Evolutionary conservation across 2,113 vertebrate genomes (phyloP), one percentile per base, ranked within the genome.

Genomic region (Sciurus niger): DNA sequence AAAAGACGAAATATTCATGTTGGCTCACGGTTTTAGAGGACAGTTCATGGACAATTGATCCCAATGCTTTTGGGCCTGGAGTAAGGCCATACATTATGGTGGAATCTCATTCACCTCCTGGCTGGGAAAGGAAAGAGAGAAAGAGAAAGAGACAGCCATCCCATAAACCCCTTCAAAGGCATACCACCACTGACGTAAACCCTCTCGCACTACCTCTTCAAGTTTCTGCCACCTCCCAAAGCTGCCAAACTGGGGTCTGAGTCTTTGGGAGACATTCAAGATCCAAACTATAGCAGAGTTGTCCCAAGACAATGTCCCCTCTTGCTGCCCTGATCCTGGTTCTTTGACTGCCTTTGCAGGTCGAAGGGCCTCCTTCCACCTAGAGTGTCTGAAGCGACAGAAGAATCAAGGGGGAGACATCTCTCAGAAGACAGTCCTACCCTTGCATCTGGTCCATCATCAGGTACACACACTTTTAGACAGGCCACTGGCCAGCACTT

Each of bases 361-460:
- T 97, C 99, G 99, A 98, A 99, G 99, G 98, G 99, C 99, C 67
- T 99, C 99, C 96, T 99, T 99, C 98, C 99, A 99, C 97, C 98
- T 99, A 94, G 99, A 99, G 96, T 99, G 99, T 99, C 99, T 99
- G 97, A 99, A 99, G 98, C 99, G 99, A 97, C 99, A 99, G 96
- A 99, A 99, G 30, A 99, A 98, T 86, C 99, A 98, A 72, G 98
- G 97, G 2, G 97, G 99, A 96, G 99, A 99, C 0, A 97, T 99
- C 96, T 99, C 99, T 0, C 99, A 99, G 98, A 99, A 99, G 98
- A 99, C 99, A n/a, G 99, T 99, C 92, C 98, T 99, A 92, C 99
- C 99, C 30, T 98, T 99, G 94, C 99, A 99, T 95, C 99, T 99
- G 95, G 99, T 99, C 94, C 99, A 99, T 98, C 99, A 99, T 97